A percentile compares a stretch with the other conserved stretches of the same genome.
These are phyloP conservation scores for Porites australiensis DNA, from an alignment of 64 coral and sea anemone genomes.

Conservation along the genomic window DNA sequence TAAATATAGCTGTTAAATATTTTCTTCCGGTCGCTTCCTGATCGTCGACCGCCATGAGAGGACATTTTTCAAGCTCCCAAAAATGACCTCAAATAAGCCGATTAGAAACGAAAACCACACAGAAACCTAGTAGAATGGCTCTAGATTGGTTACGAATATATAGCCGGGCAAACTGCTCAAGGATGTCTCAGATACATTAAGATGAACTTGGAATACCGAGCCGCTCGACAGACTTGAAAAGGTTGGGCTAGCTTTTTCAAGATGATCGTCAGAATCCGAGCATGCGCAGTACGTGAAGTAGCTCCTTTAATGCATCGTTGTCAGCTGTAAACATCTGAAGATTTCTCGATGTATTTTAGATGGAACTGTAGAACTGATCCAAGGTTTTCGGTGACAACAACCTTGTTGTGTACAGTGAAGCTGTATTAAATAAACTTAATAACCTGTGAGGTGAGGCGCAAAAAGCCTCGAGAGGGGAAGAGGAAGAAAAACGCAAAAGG, in stretches of 20 bases:
- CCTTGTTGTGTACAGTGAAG: too few relatives aligned
- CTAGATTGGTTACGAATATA: not conserved
- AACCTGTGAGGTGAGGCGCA: too few relatives aligned
- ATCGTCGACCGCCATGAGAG: not conserved
- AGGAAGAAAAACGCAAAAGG: too few relatives aligned
- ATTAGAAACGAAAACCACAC: not conserved
- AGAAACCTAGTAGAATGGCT: not conserved
- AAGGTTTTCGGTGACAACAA: too few relatives aligned
- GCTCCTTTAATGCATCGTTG: not conserved
- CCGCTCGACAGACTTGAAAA: not conserved
- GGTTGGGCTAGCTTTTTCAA: not conserved
- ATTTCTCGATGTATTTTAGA: too few relatives aligned
- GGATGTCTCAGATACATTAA: not conserved
- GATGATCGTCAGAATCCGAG: not conserved
- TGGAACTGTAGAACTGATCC: too few relatives aligned
- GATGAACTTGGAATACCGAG: not conserved
- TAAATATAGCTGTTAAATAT: not conserved
- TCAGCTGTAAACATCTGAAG: too few relatives aligned
- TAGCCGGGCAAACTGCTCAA: not conserved
- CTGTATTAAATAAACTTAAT: too few relatives aligned
- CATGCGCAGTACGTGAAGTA: not conserved
- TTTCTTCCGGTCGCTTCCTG: not conserved
- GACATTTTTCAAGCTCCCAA: not conserved
- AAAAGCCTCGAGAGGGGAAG: too few relatives aligned
- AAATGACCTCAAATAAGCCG: slow-evolving; percentile 11